Evolutionary conservation across 2,797 vertebrate genomes (phyloP).

Genomic region (Phrynocephalus vlangalii): DNA sequence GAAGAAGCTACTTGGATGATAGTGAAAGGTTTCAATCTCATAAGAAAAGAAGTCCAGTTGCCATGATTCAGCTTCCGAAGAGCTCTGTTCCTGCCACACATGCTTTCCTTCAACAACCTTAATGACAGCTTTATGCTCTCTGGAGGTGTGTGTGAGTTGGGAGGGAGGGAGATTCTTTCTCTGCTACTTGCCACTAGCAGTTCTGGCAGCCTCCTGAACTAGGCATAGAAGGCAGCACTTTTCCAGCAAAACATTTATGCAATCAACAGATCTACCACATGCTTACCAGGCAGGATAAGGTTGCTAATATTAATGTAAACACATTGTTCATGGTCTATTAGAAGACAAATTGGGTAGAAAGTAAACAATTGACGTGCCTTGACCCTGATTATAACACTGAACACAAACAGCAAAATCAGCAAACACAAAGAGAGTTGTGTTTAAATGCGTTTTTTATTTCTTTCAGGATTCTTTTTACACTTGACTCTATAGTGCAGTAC

Average conservation of each 20-base stretch:
- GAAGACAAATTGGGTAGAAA: slow-evolving; percentile 4
- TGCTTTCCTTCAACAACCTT: background rate
- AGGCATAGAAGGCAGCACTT: background rate
- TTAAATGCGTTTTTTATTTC: background rate
- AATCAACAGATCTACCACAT: background rate
- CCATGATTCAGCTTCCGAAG: too few species aligned
- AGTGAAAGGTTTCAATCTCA: too few species aligned
- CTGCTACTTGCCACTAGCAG: background rate
- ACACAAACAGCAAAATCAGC: slow-evolving; percentile 24
- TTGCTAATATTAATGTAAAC: slow-evolving; percentile 25
- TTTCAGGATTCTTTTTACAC: background rate
- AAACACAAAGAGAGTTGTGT: too few species aligned
- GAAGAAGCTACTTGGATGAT: too few species aligned
- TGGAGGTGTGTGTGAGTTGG: background rate
- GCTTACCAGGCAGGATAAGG: slow-evolving; percentile 9
- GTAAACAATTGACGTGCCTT: slow-evolving; percentile 5
- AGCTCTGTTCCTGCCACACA: background rate
- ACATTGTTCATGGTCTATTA: background rate
- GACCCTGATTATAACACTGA: background rate
- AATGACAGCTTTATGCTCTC: background rate
- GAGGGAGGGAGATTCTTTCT: background rate
- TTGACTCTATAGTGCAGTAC: too few species aligned
- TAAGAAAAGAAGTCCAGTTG: too few species aligned
- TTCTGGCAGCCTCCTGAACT: background rate
- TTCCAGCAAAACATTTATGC: background rate